phyloP scores from a whole-genome alignment of 2,113 vertebrate species.

The Ceyx cyanopectus region DNA sequence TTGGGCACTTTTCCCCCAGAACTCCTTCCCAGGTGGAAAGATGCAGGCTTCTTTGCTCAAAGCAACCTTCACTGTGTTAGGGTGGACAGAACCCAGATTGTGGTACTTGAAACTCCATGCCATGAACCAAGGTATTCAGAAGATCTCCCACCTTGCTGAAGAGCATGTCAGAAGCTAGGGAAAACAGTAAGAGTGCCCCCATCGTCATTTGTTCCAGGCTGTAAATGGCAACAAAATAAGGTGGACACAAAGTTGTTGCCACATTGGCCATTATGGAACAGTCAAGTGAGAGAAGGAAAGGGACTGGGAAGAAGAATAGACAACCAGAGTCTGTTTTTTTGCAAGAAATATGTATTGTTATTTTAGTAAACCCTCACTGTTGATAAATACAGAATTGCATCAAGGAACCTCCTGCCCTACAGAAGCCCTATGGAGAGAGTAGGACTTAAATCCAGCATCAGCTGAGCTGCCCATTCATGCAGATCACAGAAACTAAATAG shows the following conservation, averaged over 20 bases:
- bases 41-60: neutral
- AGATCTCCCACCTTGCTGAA: neutral
- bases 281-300: neutral
- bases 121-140: neutral
- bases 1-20: neutral
- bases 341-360: neutral
- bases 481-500: neutral
- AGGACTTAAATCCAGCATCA: rapidly evolving
- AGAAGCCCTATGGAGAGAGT: neutral
- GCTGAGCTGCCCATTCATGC: neutral
- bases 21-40: neutral
- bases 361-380: neutral
- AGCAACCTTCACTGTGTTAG: neutral
- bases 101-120: neutral
- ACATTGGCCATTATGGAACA: neutral
- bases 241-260: neutral
- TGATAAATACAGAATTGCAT: rapidly evolving
- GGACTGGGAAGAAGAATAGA: neutral
- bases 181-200: neutral
- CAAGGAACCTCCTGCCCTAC: neutral
- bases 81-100: neutral
- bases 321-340: neutral
- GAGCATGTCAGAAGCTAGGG: neutral
- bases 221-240: neutral
- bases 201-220: neutral